Conservation (phyloP, 2,888 invertebrate species). For the Heliconius ismenius region DNA sequence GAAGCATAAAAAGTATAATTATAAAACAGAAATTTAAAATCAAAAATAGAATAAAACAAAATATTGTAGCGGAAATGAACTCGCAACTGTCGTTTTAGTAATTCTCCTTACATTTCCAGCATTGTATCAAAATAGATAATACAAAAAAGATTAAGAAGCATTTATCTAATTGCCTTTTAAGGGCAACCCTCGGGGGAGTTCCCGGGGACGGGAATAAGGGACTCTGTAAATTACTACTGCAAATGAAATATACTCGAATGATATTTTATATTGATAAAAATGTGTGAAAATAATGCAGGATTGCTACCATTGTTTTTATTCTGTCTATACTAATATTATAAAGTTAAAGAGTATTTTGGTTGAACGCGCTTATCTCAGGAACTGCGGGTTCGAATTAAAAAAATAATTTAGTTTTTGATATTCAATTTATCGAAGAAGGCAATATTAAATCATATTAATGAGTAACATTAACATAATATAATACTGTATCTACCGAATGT, state of each 20-base stretch:
- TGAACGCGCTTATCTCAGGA: no score
- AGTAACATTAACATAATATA: no score
- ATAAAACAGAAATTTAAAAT: background rate
- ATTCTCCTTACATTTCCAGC: background rate
- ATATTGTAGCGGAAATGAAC: background rate
- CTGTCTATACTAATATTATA: no score
- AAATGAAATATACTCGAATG: slow-evolving; percentile 2
- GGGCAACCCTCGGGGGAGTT: slow-evolving; percentile 11
- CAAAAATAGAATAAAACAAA: background rate
- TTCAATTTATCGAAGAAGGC: no score
- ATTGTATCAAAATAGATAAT: slow-evolving; percentile 2
- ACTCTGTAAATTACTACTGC: slow-evolving; percentile 16
- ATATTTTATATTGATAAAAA: slow-evolving; percentile 4
- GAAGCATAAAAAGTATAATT: background rate
- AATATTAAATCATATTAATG: no score
- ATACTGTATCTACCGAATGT: no score
- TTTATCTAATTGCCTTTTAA: slow-evolving; percentile 25
- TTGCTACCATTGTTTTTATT: no score
- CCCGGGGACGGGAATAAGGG: background rate
- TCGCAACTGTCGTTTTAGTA: background rate
- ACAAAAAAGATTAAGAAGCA: slow-evolving; percentile 24
- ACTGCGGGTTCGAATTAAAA: no score
- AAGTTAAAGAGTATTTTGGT: no score
- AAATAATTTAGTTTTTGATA: no score
- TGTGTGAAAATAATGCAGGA: background rate